Percentiles rank a stretch among this genome's conserved stretches.
Conservation (phyloP, 2,797 vertebrate genomes). For the Pseudomugil tenellus region DNA sequence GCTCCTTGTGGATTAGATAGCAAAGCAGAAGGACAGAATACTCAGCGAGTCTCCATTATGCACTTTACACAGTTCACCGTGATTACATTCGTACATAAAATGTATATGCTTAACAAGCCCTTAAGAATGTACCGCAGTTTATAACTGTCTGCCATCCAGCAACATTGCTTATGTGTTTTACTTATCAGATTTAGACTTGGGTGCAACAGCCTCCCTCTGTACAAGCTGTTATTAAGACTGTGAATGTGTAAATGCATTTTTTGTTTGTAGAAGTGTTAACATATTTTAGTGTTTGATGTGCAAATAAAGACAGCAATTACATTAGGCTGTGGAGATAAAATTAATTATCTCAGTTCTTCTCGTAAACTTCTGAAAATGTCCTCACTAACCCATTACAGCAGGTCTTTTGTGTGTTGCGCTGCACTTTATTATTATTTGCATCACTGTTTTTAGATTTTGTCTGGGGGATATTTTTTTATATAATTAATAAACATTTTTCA, state of each 20-base stretch:
- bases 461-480: conserved; percentile 23
- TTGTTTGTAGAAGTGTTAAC: conserved; percentile 25
- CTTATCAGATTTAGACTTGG: conserved; percentile 34
- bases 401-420: conserved; percentile 27
- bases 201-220: conserved; percentile 8
- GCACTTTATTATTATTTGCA: conserved; percentile 34
- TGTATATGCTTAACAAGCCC: conserved; percentile 15
- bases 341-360: conserved; percentile 50
- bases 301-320: conserved; percentile 63
- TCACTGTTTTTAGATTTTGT: conserved; percentile 28
- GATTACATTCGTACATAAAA: background rate
- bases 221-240: conserved; percentile 35
- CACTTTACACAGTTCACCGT: conserved; percentile 5
- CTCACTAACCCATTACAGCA: conserved; percentile 36
- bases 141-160: conserved; percentile 27
- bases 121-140: conserved; percentile 19
- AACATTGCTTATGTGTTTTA: conserved; percentile 9
- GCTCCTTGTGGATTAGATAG: conserved; percentile 69
- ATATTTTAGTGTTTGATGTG: conserved; percentile 58
- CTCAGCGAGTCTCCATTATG: conserved; percentile 27
- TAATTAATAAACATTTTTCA: conserved; percentile 18
- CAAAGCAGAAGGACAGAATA: conserved; percentile 35
- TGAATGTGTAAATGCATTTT: conserved; percentile 9
- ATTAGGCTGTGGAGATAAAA: conserved; percentile 44
- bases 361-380: conserved; percentile 51